These are phyloP conservation scores for Crepidodera aurea DNA, from an alignment of 2,888 invertebrate species.

Conservation along the genomic window DNA sequence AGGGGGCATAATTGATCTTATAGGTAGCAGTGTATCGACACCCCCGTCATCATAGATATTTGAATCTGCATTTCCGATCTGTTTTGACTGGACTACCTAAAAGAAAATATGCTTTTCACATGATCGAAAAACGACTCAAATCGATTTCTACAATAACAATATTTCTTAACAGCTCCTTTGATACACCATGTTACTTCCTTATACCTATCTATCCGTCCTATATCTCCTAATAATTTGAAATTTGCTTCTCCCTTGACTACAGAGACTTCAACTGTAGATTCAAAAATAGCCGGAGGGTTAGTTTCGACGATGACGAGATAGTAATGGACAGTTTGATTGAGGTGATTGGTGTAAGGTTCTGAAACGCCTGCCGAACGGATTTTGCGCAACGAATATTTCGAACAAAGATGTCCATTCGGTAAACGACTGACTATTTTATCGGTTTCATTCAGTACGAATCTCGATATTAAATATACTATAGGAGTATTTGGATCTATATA, in stretches of 20 bases:
- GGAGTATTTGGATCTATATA: slow-evolving; percentile 62
- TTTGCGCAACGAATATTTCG: slow-evolving; percentile 38
- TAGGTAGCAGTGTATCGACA: no score
- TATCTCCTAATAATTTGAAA: slow-evolving; percentile 5
- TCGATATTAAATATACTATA: slow-evolving; percentile 65
- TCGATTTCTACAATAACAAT: slow-evolving; percentile 19
- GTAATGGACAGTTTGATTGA: slow-evolving; percentile 1
- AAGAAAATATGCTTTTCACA: background rate
- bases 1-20: no score
- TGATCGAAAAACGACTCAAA: no score
- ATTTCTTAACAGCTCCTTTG: background rate
- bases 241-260: no score
- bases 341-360: slow-evolving; percentile 1
- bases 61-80: no score
- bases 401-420: slow-evolving; percentile 53
- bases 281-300: slow-evolving; percentile 7
- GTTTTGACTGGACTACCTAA: no score
- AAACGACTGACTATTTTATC: slow-evolving; percentile 61
- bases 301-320: slow-evolving; percentile 11
- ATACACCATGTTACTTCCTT: background rate
- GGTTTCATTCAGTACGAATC: slow-evolving; percentile 49
- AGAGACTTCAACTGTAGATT: slow-evolving; percentile 12
- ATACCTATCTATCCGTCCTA: slow-evolving; percentile 10
- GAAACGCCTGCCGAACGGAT: slow-evolving; percentile 1
- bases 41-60: no score